Evolutionary conservation across 1,140 invertebrate species (phyloP).

Genomic region (Hetaerina americana): DNA sequence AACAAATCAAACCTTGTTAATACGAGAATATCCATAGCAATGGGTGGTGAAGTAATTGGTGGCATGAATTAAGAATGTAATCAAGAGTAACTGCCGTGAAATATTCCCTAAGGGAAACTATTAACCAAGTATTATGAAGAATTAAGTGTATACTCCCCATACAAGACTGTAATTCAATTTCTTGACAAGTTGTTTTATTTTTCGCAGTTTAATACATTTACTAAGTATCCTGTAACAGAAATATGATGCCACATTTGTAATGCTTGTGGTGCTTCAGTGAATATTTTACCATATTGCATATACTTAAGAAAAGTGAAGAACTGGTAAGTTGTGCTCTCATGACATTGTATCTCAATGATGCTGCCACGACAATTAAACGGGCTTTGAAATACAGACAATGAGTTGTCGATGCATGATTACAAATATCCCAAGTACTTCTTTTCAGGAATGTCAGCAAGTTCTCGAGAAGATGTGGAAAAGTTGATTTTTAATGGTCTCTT

Average conservation of each 20-base stretch:
- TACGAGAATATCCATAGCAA: background rate
- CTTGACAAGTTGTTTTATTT: background rate
- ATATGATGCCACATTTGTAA: background rate
- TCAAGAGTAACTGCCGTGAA: background rate
- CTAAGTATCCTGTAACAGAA: background rate
- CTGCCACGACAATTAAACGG: no score
- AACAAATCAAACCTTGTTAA: no score
- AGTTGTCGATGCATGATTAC: no score
- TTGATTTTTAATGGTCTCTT: no score
- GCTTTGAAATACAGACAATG: no score
- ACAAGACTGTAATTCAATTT: background rate
- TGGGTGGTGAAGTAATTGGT: background rate
- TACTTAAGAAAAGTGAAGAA: no score
- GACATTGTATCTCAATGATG: no score
- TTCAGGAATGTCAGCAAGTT: no score
- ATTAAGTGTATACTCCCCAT: background rate
- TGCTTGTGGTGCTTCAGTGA: background rate
- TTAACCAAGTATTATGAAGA: background rate
- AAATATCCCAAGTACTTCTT: no score
- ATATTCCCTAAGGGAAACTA: background rate
- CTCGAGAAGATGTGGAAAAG: no score
- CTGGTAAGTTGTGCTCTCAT: no score
- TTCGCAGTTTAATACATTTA: background rate
- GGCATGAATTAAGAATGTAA: background rate
- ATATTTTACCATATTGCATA: no score